Evolutionary conservation across 1,140 invertebrate genomes (phyloP).

Genomic region (Leptinotarsa undecemlineata): DNA sequence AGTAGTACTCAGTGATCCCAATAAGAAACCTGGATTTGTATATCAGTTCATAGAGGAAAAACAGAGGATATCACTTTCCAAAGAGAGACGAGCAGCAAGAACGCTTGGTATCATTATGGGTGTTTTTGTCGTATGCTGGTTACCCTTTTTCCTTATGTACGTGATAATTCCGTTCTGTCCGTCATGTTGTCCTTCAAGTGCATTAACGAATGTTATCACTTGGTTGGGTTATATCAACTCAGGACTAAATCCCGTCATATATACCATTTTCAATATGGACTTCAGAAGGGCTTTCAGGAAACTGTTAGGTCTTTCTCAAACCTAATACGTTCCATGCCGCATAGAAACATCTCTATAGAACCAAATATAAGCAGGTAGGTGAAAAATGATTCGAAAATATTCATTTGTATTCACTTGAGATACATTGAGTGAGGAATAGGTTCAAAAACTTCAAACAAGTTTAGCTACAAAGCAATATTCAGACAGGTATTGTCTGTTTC

Average conservation of each 20-base stretch:
- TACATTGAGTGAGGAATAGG: no score
- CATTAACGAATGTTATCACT: constrained; percentile 85
- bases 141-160: constrained; percentile 96
- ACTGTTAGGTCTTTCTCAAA: constrained; percentile 66
- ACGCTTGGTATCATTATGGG: constrained; percentile 94
- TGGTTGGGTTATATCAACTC: constrained; percentile 99
- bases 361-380: no score
- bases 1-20: constrained; percentile 45
- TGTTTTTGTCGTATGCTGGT: constrained; percentile 94
- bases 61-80: constrained; percentile 88
- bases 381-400: no score
- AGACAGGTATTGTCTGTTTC: no score
- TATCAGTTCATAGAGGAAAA: constrained; percentile 93
- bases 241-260: constrained; percentile 95
- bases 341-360: no score
- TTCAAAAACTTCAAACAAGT: no score
- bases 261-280: constrained; percentile 97
- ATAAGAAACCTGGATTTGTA: constrained; percentile 65
- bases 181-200: constrained; percentile 75
- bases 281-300: constrained; percentile 92
- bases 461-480: no score
- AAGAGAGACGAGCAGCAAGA: constrained; percentile 88
- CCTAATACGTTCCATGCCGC: no score
- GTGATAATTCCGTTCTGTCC: constrained; percentile 87
- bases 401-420: no score